phyloP scores from a whole-genome alignment of 2,113 vertebrate species.

The Atherinomorus stipes region DNA sequence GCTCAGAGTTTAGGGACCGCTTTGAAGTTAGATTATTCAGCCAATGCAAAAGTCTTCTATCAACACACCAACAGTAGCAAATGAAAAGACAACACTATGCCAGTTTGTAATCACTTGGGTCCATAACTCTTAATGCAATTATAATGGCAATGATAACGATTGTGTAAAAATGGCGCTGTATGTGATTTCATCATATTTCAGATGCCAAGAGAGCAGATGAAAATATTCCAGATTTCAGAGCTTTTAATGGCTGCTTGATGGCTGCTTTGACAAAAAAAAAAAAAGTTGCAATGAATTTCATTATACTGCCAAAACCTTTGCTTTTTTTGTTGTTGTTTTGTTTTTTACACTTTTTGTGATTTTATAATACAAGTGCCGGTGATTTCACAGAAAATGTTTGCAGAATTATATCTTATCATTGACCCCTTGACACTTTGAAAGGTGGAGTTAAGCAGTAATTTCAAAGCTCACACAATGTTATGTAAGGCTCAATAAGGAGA shows the following conservation, averaged over 20 bases:
- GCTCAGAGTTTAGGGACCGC: conserved; percentile 77
- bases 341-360: conserved; percentile 12
- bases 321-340: too few species aligned
- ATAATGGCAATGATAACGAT: not conserved
- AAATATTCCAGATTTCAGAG: not conserved
- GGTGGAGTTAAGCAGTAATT: not conserved
- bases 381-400: not conserved
- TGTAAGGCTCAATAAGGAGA: not conserved
- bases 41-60: conserved; percentile 87
- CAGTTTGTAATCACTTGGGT: not conserved
- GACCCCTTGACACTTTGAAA: not conserved
- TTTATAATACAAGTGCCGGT: conserved; percentile 17
- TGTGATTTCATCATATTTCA: not conserved
- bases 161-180: not conserved
- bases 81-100: not conserved
- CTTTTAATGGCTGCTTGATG: not conserved
- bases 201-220: not conserved
- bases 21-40: conserved; percentile 82
- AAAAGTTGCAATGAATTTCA: not conserved
- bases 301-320: not conserved
- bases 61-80: conserved; percentile 68
- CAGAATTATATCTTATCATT: not conserved
- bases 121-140: not conserved
- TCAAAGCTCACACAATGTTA: not conserved
- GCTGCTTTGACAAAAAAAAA: not conserved